Base-by-base conservation (phyloP, 1,140 invertebrate species). In the Euwallacea fornicatus region DNA sequence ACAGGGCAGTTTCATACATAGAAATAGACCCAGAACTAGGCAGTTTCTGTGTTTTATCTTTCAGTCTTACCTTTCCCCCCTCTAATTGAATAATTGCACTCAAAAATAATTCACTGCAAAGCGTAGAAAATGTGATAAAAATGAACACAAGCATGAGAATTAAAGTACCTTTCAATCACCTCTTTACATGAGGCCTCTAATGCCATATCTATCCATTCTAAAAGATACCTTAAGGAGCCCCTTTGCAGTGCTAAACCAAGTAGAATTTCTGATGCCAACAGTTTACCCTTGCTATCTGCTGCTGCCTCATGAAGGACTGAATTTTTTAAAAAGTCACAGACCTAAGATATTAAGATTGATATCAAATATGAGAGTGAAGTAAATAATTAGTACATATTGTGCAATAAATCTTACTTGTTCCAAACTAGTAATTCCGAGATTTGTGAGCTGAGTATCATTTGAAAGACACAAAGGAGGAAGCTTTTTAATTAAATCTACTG, bases 121-220 rank as follows among this genome's bases (percentile, higher is more conserved):
- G 61, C 2, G 9, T 41, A 41, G 7, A 64, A 13, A 47, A 7
- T 7, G 9, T 10, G 42, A 16, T 10, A 59, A 58, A 41, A 58
- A 21, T 10, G 59, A 46, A 58, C 16, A 9, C 7, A 42, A 41
- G 42, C 6, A 11, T 66, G 7, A 46, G 47, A 64, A 50, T n/a
- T 8, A 21, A 13, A 56, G 54, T 61, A 73, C 70, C 70, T 72
- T 55, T 72, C 58, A 13, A 72, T 59, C n/a, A 50, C 58, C 47
- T 74, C 64, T 13, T 74, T 78, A 33, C 65, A 71, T 7, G 79
- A 76, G 7, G 78, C 78, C 72, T 83, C 79, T 47, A 88, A 77
- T 15, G 87, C 87, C 83, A 89, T 85, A 61, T 88, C 84, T 66
- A 90, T 85, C 89, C 89, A 90, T 73, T 89, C 87, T 13, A 90